phyloP scores from a whole-genome alignment of 2,888 invertebrate species.

The Chromoteleia sp. region DNA sequence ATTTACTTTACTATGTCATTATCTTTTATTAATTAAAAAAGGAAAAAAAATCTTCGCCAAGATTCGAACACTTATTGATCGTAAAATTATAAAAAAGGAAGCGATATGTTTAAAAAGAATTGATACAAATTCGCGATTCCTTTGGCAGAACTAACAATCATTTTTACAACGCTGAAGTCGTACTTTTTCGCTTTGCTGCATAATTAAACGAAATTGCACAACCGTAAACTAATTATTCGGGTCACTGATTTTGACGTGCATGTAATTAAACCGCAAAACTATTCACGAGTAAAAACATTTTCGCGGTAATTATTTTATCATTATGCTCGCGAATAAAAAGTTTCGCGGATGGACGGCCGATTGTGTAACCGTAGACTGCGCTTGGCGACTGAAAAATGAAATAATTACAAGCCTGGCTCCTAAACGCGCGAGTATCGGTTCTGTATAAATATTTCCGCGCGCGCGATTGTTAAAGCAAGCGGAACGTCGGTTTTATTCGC shows the following conservation, averaged over 20 bases:
- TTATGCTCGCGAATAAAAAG: slow-evolving; percentile 11
- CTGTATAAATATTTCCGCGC: slow-evolving; percentile 22
- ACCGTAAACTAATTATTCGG: slow-evolving; percentile 24
- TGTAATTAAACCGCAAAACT: slow-evolving; percentile 31
- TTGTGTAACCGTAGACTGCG: slow-evolving; percentile 19
- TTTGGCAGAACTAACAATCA: not conserved
- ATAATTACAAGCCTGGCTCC: slow-evolving; percentile 15
- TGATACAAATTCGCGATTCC: too few species aligned
- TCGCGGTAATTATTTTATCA: slow-evolving; percentile 31
- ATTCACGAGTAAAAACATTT: slow-evolving; percentile 21
- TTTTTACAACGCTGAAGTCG: not conserved
- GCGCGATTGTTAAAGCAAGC: slow-evolving; percentile 26
- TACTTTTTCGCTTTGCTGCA: not conserved
- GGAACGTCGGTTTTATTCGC: slow-evolving; percentile 5
- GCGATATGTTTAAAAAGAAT: too few species aligned
- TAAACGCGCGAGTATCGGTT: slow-evolving; percentile 11
- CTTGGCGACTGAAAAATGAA: slow-evolving; percentile 20
- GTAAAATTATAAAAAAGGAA: too few species aligned
- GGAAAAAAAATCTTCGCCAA: too few species aligned
- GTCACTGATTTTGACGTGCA: slow-evolving; percentile 11
- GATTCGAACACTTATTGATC: too few species aligned
- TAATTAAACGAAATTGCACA: slow-evolving; percentile 7
- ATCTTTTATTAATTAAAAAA: too few species aligned
- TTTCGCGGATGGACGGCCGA: slow-evolving; percentile 4
- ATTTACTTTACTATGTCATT: too few species aligned